Evolutionary conservation across 2,797 vertebrate genomes (phyloP).

Genomic region (Pagetopsis macropterus): DNA sequence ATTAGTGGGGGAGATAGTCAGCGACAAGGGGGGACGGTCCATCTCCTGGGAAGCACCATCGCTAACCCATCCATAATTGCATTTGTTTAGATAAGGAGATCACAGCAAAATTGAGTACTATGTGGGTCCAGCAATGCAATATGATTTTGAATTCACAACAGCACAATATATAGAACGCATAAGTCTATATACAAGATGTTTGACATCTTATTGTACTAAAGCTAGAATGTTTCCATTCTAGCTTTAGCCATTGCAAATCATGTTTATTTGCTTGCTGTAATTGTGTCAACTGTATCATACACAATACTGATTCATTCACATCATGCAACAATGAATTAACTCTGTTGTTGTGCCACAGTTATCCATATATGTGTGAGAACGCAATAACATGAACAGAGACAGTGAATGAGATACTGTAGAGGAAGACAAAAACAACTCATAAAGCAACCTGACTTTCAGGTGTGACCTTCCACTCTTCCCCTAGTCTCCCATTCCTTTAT

Average conservation of each 20-base stretch:
- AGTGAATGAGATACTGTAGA: slow-evolving; percentile 45
- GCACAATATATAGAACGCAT: slow-evolving; percentile 29
- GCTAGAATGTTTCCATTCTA: slow-evolving; percentile 18
- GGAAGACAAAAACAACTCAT: slow-evolving; percentile 38
- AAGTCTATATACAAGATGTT: slow-evolving; percentile 47
- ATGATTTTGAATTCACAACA: slow-evolving; percentile 57
- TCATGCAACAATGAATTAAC: slow-evolving; percentile 32
- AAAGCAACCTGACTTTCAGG: slow-evolving; percentile 78
- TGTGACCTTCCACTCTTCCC: slow-evolving; percentile 83
- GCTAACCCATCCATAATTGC: slow-evolving; percentile 84
- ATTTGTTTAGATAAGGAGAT: slow-evolving; percentile 88
- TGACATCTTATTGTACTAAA: slow-evolving; percentile 16
- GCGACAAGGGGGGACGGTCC: slow-evolving; percentile 91
- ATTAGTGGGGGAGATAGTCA: slow-evolving; percentile 92
- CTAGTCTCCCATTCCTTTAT: slow-evolving; percentile 86
- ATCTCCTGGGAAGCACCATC: slow-evolving; percentile 88
- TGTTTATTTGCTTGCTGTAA: slow-evolving; percentile 27
- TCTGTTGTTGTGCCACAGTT: slow-evolving; percentile 6
- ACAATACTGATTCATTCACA: slow-evolving; percentile 18
- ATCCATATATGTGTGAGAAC: slow-evolving; percentile 25
- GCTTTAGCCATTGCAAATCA: slow-evolving; percentile 25
- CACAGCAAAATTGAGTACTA: slow-evolving; percentile 73
- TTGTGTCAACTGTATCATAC: slow-evolving; percentile 19
- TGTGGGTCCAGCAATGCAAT: slow-evolving; percentile 59
- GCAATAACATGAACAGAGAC: slow-evolving; percentile 47